Base-by-base conservation (phyloP, 2,113 vertebrate species). In the Takifugu flavidus region DNA sequence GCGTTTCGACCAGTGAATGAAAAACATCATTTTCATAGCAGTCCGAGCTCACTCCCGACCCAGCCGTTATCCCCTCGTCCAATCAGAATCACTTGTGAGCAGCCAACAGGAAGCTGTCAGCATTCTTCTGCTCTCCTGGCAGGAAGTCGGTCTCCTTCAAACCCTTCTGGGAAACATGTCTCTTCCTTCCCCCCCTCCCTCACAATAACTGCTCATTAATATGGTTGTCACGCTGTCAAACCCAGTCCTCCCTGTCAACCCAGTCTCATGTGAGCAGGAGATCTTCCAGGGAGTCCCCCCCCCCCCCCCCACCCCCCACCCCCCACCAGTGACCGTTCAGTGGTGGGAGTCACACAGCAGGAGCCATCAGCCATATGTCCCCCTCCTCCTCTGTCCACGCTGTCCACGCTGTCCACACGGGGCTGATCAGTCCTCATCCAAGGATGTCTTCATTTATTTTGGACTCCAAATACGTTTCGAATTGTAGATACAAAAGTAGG, bases 141-240 rank as follows among this genome's bases (percentile, higher is more conserved):
- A 87, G 86, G 81, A 86, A 86, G 85, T 62, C 66, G 54, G 71
- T 72, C 69, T 84, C 67, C 81, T 69, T 80, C 72, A 82, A 84
- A 29, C 59, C 70, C 85, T 77, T 75, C 72, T 67, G 76, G 78
- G 79, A 84, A 67, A 83, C 55, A 59, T 55, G 67, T 78, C 76
- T 82, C 79, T 81, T 73, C 54, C 52, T 59, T 72, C 8, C 67
- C 10, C 54, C 62, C 63, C 65, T 49, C 64, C 56, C 72, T 83
- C 83, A 85, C 79, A 84, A 85, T 77, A 84, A 87, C 77, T 45
- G 57, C 73, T 82, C 82, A 85, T 87, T 87, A 89, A 85, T 86
- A 85, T 72, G 63, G 75, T 62, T 75, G 79, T 78, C 78, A 65
- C 56, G 70, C 72, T 80, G 75, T 67, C 77, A 86, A 82, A 83